These are phyloP conservation scores for Mystacornis crossleyi DNA, from an alignment of 2,113 vertebrate species.

Conservation along the genomic window DNA sequence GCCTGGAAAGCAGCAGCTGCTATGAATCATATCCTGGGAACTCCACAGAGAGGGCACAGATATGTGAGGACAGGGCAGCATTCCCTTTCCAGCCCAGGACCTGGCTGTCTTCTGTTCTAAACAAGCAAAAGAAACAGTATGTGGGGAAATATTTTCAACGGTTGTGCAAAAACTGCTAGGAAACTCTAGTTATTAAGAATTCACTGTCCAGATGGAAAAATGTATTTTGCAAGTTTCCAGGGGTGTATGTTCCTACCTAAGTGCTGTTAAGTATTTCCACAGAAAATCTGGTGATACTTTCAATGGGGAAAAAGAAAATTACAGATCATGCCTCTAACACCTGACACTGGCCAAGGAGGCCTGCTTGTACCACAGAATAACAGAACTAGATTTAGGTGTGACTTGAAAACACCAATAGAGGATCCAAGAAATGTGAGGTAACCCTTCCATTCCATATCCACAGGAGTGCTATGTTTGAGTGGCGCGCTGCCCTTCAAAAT, in stretches of 20 bases:
- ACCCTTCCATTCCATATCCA: background rate
- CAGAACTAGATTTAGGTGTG: background rate
- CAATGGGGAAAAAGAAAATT: background rate
- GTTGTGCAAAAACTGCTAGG: background rate
- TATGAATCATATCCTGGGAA: background rate
- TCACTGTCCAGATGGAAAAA: background rate
- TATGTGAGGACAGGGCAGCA: background rate
- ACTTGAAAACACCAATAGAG: background rate
- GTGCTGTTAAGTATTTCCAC: background rate
- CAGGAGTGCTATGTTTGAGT: background rate
- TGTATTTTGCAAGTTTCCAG: background rate
- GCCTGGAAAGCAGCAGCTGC: background rate
- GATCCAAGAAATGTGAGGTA: background rate
- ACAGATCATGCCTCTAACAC: background rate
- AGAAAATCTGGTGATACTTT: background rate
- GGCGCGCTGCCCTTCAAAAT: accelerated
- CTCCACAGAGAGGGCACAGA: background rate
- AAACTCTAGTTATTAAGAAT: background rate
- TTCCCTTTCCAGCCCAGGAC: background rate
- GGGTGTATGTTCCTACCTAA: background rate
- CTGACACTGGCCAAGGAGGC: background rate
- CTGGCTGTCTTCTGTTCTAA: background rate
- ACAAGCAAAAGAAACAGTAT: background rate
- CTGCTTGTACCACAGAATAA: background rate
- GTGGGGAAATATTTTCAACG: background rate